Percentiles rank a stretch among this genome's conserved stretches.
These are phyloP conservation scores for Axinella damicornis DNA, from an alignment of 37 sponge, comb jelly and placozoan species.

Conservation along the genomic window DNA sequence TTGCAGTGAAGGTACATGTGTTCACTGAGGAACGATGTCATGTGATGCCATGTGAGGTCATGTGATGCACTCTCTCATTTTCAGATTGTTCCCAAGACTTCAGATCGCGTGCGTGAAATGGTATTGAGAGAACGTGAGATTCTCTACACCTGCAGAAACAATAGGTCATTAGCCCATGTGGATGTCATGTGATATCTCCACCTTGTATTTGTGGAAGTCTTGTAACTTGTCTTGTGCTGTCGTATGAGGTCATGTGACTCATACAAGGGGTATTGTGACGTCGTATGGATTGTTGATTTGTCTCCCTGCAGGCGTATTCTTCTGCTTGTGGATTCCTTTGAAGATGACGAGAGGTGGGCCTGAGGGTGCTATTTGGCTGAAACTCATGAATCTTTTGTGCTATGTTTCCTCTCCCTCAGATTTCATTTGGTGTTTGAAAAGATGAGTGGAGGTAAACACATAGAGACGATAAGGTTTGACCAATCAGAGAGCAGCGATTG, in stretches of 20 bases:
- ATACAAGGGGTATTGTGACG: not conserved
- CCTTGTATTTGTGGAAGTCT: not conserved
- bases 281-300: no score
- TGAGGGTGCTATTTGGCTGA: not conserved
- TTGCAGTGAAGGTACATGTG: conserved; percentile 73
- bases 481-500: no score
- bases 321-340: conserved; percentile 64
- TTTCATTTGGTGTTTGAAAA: conserved; percentile 75
- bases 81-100: conserved; percentile 32
- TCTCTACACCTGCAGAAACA: conserved; percentile 73
- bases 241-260: no score
- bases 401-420: not conserved
- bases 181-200: not conserved
- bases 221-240: no score
- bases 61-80: not conserved
- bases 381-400: not conserved
- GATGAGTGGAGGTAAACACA: conserved; percentile 59
- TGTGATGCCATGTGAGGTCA: not conserved
- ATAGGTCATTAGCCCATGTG: conserved; percentile 22
- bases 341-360: conserved; percentile 29
- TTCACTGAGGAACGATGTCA: not conserved
- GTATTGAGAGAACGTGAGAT: conserved; percentile 90
- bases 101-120: conserved; percentile 37
- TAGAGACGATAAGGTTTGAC: no score
- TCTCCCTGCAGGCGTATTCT: conserved; percentile 32